Evolutionary conservation across 2,797 vertebrate genomes (phyloP).

Genomic region (Simalia tracyae): DNA sequence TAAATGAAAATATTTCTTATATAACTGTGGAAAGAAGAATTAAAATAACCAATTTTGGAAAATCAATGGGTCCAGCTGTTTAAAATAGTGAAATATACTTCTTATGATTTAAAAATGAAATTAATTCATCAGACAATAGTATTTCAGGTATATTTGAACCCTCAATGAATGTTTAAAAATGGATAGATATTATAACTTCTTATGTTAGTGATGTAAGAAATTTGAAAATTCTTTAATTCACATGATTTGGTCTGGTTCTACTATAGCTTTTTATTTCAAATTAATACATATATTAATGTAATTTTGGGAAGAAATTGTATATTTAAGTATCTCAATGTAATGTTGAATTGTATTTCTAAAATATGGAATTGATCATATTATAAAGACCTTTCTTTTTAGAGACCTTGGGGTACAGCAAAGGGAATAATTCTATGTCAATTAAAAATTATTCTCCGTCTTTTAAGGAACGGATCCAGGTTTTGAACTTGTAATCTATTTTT

Average conservation of each 20-base stretch:
- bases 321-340: neutral
- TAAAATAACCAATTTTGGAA: neutral
- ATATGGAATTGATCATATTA: neutral
- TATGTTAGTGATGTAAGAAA: neutral
- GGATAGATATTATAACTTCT: neutral
- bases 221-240: neutral
- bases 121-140: neutral
- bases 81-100: neutral
- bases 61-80: neutral
- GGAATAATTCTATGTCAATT: neutral
- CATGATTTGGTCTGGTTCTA: neutral
- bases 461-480: neutral
- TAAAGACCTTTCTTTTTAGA: neutral
- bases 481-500: neutral
- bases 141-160: neutral
- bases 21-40: neutral
- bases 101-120: neutral
- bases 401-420: neutral
- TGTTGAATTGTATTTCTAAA: neutral
- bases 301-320: neutral
- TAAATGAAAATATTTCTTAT: neutral
- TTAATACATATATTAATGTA: neutral
- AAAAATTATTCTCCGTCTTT: neutral
- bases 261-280: neutral
- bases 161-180: neutral